A percentile compares a stretch with the other conserved stretches of the same genome.
Conservation (phyloP, 2,888 invertebrate species). For the Hemithea aestivaria region DNA sequence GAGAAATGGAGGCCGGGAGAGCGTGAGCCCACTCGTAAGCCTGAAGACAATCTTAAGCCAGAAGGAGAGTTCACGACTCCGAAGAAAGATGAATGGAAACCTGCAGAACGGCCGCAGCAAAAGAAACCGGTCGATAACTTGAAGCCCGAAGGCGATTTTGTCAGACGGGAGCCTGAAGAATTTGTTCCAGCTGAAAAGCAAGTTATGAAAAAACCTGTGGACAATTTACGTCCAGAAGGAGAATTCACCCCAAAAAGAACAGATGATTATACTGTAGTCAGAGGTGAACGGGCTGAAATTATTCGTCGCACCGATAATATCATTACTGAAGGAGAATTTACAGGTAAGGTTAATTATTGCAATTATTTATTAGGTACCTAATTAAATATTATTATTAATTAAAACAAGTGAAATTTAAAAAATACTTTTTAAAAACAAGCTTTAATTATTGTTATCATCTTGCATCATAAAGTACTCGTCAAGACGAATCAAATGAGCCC, state of each 20-base stretch:
- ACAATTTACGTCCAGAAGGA: slow-evolving; percentile 78
- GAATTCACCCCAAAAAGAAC: slow-evolving; percentile 78
- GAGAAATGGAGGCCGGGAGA: slow-evolving; percentile 75
- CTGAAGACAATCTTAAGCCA: slow-evolving; percentile 72
- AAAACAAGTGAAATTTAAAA: too few species aligned
- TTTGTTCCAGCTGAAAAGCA: slow-evolving; percentile 52
- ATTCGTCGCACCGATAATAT: slow-evolving; percentile 83
- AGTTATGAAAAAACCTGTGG: slow-evolving; percentile 41
- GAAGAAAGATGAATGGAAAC: slow-evolving; percentile 63
- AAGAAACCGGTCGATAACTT: slow-evolving; percentile 69
- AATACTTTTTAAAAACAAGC: too few species aligned
- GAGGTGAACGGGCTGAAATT: slow-evolving; percentile 82
- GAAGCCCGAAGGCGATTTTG: slow-evolving; percentile 45
- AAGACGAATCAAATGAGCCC: too few species aligned
- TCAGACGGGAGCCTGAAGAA: slow-evolving; percentile 47
- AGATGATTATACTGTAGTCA: slow-evolving; percentile 80
- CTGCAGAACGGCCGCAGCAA: slow-evolving; percentile 66
- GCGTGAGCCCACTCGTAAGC: slow-evolving; percentile 57
- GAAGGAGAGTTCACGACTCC: slow-evolving; percentile 55
- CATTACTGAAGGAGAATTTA: slow-evolving; percentile 82
- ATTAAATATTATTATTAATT: slow-evolving; percentile 3
- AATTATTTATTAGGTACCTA: not conserved
- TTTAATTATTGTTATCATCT: too few species aligned
- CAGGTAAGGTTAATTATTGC: slow-evolving; percentile 61
- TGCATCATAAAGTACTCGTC: too few species aligned